Conservation (phyloP, 2,888 invertebrate genomes). For the Cheilosia pagana region DNA sequence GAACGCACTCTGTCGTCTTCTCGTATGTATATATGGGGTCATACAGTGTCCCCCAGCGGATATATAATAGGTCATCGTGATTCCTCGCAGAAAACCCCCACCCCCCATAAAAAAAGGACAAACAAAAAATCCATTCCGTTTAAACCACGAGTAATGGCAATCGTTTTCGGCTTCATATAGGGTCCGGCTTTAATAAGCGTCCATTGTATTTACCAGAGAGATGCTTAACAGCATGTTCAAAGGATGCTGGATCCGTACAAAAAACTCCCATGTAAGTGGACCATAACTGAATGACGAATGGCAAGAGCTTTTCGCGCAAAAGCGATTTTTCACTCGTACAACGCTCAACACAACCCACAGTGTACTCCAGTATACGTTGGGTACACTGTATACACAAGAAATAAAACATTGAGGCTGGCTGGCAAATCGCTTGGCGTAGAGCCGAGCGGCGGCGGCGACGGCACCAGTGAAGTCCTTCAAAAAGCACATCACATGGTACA, state of each 20-base stretch:
- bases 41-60: background rate
- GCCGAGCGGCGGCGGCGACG: background rate
- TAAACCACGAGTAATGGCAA: slow-evolving; percentile 56
- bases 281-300: slow-evolving; percentile 69
- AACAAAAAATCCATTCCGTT: background rate
- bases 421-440: slow-evolving; percentile 46
- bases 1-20: slow-evolving; percentile 11
- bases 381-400: slow-evolving; percentile 23
- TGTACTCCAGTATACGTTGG: background rate
- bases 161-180: slow-evolving; percentile 51
- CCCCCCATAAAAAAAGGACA: background rate
- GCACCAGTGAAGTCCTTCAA: slow-evolving; percentile 56
- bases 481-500: slow-evolving; percentile 68
- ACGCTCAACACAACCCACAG: slow-evolving; percentile 2
- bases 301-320: slow-evolving; percentile 70
- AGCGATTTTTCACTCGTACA: slow-evolving; percentile 54
- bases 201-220: slow-evolving; percentile 28
- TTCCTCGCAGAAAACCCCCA: background rate
- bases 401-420: slow-evolving; percentile 50
- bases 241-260: slow-evolving; percentile 20
- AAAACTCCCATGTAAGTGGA: slow-evolving; percentile 50
- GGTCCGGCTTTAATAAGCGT: slow-evolving; percentile 49
- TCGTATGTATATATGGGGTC: background rate
- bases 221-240: slow-evolving; percentile 54
- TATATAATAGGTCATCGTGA: slow-evolving; percentile 9